These are phyloP conservation scores for Mnemiopsis leidyi DNA, from an alignment of 37 sponge, comb jelly and placozoan species.

Conservation along the genomic window DNA sequence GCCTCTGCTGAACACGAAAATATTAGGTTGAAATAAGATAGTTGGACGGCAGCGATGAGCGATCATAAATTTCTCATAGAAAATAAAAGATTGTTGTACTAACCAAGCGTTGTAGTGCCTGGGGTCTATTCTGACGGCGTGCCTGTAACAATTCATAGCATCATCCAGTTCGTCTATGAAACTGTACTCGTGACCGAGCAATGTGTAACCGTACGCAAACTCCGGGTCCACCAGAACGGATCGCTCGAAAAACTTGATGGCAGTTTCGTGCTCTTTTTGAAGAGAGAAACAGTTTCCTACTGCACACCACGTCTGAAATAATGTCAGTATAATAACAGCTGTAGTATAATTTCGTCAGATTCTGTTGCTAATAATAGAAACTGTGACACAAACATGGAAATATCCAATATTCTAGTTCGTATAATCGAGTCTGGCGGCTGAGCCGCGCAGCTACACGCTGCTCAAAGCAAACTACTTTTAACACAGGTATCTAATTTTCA, in stretches of 20 bases:
- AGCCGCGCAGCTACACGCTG: background rate
- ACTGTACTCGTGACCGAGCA: slow-evolving; percentile 85
- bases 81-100: background rate
- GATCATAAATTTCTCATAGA: background rate
- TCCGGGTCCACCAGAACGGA: slow-evolving; percentile 74
- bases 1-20: no score
- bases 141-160: slow-evolving; percentile 75
- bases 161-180: slow-evolving; percentile 75
- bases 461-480: background rate
- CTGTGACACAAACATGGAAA: no score
- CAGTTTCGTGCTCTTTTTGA: slow-evolving; percentile 80
- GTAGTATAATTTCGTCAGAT: no score
- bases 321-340: no score
- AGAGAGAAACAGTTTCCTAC: slow-evolving; percentile 82
- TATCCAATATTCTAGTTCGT: no score
- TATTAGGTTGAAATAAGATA: no score
- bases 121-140: slow-evolving; percentile 75
- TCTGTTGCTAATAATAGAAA: no score
- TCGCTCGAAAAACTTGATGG: slow-evolving; percentile 81
- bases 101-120: slow-evolving; percentile 89
- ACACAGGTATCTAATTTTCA: background rate
- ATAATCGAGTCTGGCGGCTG: no score
- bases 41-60: no score
- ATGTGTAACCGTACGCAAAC: slow-evolving; percentile 80
- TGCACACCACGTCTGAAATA: slow-evolving; percentile 77